phyloP scores from a whole-genome alignment of 64 coral and sea anemone species.

The Pocillopora verrucosa region DNA sequence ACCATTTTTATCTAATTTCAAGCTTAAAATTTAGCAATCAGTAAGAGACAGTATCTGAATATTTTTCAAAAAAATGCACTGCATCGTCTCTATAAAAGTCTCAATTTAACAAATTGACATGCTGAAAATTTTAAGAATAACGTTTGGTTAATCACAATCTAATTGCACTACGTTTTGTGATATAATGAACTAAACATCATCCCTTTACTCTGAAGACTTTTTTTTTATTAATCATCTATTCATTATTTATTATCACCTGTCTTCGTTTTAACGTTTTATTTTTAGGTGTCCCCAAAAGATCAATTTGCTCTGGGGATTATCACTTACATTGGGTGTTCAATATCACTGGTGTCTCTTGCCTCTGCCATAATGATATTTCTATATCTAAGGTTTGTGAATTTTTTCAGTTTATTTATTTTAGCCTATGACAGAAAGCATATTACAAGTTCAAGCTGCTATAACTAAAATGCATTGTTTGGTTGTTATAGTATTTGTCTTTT shows the following conservation, averaged over 20 bases:
- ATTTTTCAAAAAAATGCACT: too few species aligned
- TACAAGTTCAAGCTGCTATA: not conserved
- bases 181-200: too few species aligned
- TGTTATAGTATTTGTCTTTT: too few species aligned
- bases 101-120: too few species aligned
- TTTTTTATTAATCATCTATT: not conserved
- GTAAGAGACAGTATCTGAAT: too few species aligned
- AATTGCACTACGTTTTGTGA: not conserved
- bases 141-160: not conserved
- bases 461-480: too few species aligned
- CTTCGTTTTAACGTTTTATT: not conserved
- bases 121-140: too few species aligned
- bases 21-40: too few species aligned
- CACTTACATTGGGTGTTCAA: conserved; percentile 4
- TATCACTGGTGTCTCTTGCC: conserved; percentile 4
- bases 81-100: too few species aligned
- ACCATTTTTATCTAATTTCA: too few species aligned
- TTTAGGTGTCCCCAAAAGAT: not conserved
- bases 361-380: not conserved
- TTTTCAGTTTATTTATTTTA: not conserved
- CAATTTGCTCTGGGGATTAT: not conserved
- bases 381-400: not conserved
- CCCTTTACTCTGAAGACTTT: not conserved
- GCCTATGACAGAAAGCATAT: not conserved
- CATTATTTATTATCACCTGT: not conserved